phyloP scores from a whole-genome alignment of 1,140 invertebrate genomes.

The Formica selysi region DNA sequence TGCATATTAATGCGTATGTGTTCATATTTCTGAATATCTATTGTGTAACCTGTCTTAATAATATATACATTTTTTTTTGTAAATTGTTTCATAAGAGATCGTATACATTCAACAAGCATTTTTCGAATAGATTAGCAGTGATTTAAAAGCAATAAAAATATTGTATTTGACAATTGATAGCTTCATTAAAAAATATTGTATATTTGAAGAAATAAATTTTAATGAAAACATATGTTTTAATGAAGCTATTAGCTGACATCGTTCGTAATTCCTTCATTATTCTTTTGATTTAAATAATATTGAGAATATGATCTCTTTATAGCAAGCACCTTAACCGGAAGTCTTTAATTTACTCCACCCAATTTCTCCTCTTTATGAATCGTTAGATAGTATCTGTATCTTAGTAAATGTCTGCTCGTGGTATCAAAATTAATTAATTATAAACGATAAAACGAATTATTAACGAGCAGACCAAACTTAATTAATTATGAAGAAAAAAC shows the following conservation, averaged over 20 bases:
- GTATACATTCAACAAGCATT: constrained; percentile 12
- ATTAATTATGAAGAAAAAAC: constrained; percentile 16
- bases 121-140: background rate
- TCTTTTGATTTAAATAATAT: background rate
- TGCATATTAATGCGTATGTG: constrained; percentile 80
- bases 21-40: constrained; percentile 68
- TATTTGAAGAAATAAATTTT: background rate
- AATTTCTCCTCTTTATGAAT: constrained; percentile 35
- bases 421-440: background rate
- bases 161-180: background rate
- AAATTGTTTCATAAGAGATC: constrained; percentile 65
- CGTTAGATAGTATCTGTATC: constrained; percentile 13
- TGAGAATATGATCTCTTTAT: constrained; percentile 35
- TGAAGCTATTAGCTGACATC: background rate
- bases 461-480: background rate
- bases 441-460: too few species aligned
- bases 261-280: background rate
- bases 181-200: background rate
- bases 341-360: constrained; percentile 46
- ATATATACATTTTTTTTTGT: constrained; percentile 81
- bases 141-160: background rate
- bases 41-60: constrained; percentile 73
- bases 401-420: background rate
- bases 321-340: constrained; percentile 66
- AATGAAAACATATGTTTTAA: background rate